phyloP scores from a whole-genome alignment of 1,140 invertebrate species.

The Hylaeus volcanicus region DNA sequence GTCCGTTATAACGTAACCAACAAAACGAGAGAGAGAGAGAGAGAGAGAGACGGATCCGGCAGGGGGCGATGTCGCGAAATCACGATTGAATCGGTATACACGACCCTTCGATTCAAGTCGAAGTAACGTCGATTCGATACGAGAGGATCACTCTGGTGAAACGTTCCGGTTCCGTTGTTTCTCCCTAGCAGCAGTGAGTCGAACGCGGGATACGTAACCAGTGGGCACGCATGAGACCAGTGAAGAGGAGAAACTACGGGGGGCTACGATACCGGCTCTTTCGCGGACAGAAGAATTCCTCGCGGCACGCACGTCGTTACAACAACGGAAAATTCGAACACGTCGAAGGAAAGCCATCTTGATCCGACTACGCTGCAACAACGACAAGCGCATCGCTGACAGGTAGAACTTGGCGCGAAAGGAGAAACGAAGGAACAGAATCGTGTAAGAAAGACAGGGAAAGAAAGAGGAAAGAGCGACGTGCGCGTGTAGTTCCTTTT shows the following conservation, averaged over 20 bases:
- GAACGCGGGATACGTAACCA: background rate
- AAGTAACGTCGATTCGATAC: slow-evolving; percentile 13
- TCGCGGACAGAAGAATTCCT: background rate
- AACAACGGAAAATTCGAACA: slow-evolving; percentile 51
- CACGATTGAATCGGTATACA: slow-evolving; percentile 23
- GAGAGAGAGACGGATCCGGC: slow-evolving; percentile 18
- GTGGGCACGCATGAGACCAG: slow-evolving; percentile 13
- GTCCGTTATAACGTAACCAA: slow-evolving; percentile 35
- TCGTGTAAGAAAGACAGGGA: background rate
- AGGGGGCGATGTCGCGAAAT: slow-evolving; percentile 41
- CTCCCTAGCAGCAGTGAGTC: background rate
- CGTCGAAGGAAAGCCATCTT: background rate
- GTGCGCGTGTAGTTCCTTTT: slow-evolving; percentile 26
- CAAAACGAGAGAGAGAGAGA: background rate
- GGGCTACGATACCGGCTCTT: slow-evolving; percentile 4
- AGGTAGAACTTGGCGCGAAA: slow-evolving; percentile 36
- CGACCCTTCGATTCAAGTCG: background rate
- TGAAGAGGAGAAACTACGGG: background rate
- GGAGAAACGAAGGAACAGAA: background rate
- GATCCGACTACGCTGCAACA: slow-evolving; percentile 19
- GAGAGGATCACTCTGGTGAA: background rate
- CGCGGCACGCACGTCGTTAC: background rate
- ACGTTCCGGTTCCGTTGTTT: slow-evolving; percentile 2
- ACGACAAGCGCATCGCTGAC: slow-evolving; percentile 30
- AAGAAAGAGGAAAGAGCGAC: background rate